Percentiles rank a stretch among this genome's conserved stretches.
These are phyloP conservation scores for Axea sp. DNA, from an alignment of 2,888 invertebrate genomes.

Conservation along the genomic window DNA sequence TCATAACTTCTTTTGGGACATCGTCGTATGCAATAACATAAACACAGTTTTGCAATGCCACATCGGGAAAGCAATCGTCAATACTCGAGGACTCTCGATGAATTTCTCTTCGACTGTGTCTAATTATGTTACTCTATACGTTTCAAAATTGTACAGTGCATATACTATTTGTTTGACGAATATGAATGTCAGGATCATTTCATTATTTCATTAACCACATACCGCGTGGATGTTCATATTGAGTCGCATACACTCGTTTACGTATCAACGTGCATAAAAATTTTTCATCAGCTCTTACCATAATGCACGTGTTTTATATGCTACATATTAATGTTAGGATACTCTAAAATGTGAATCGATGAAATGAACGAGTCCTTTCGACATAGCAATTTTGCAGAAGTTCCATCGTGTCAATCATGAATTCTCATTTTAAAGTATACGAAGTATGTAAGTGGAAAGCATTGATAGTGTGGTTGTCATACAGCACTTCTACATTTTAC, in stretches of 20 bases:
- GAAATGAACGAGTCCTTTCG: conserved; percentile 1
- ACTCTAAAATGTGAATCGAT: conserved; percentile 58
- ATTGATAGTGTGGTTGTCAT: conserved; percentile 52
- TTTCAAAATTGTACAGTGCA: conserved; percentile 54
- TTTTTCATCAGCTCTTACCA: conserved; percentile 52
- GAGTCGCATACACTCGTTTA: conserved; percentile 49
- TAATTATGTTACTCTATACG: conserved; percentile 39
- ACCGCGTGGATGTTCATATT: conserved; percentile 55
- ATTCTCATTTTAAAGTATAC: conserved; percentile 61
- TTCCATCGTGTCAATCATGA: conserved; percentile 9
- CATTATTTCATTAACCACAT: conserved; percentile 47
- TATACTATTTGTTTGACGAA: conserved; percentile 41
- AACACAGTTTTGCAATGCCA: conserved; percentile 8
- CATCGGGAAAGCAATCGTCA: conserved; percentile 5
- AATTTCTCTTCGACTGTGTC: conserved; percentile 41
- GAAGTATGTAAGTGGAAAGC: conserved; percentile 53
- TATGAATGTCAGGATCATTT: conserved; percentile 47
- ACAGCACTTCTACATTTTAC: conserved; percentile 52
- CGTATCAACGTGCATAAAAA: conserved; percentile 56
- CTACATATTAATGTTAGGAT: conserved; percentile 56
- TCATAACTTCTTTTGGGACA: conserved; percentile 8
- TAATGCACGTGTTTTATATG: conserved; percentile 57
- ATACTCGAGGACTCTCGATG: conserved; percentile 36
- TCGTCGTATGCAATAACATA: conserved; percentile 5
- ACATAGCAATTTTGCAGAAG: neutral